Conservation (phyloP, 2,888 invertebrate genomes). For the Stenchaetothrips biformis region DNA sequence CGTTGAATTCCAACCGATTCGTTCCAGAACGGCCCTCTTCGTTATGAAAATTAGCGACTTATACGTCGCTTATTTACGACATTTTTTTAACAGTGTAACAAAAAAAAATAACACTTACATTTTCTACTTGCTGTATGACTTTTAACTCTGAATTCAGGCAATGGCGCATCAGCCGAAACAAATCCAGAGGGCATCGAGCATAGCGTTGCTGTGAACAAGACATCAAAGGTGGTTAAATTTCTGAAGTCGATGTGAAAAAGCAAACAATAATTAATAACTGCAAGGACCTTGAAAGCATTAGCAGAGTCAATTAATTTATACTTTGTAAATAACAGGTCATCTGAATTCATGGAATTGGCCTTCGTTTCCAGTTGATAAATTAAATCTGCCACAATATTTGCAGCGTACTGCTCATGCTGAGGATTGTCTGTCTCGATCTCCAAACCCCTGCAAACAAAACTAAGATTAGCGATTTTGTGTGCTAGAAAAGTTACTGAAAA, state of each 20-base stretch:
- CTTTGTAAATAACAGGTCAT: conserved; percentile 68
- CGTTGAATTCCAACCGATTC: too few species aligned
- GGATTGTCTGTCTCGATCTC: conserved; percentile 65
- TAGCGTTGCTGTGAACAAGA: conserved; percentile 51
- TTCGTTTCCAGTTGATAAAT: conserved; percentile 71
- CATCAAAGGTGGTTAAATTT: conserved; percentile 31
- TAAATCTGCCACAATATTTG: conserved; percentile 56
- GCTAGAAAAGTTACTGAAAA: conserved; percentile 28
- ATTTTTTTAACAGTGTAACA: too few species aligned
- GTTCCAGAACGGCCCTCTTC: too few species aligned
- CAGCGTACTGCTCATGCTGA: conserved; percentile 60
- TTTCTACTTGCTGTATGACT: conserved; percentile 58
- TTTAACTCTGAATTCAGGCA: conserved; percentile 72
- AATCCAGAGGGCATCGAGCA: conserved; percentile 64
- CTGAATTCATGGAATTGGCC: conserved; percentile 55
- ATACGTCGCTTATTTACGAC: too few species aligned
- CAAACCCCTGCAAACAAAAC: conserved; percentile 47
- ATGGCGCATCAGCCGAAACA: conserved; percentile 72
- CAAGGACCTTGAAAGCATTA: conserved; percentile 59
- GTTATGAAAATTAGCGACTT: too few species aligned
- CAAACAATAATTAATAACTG: conserved; percentile 32
- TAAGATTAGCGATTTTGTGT: conserved; percentile 35
- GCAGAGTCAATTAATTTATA: conserved; percentile 76
- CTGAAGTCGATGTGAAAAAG: conserved; percentile 30
- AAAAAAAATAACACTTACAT: conserved; percentile 42